Percentiles rank a stretch among this genome's conserved stretches.
phyloP scores from a whole-genome alignment of 2,797 vertebrate genomes.

The Nothura maculosa region DNA sequence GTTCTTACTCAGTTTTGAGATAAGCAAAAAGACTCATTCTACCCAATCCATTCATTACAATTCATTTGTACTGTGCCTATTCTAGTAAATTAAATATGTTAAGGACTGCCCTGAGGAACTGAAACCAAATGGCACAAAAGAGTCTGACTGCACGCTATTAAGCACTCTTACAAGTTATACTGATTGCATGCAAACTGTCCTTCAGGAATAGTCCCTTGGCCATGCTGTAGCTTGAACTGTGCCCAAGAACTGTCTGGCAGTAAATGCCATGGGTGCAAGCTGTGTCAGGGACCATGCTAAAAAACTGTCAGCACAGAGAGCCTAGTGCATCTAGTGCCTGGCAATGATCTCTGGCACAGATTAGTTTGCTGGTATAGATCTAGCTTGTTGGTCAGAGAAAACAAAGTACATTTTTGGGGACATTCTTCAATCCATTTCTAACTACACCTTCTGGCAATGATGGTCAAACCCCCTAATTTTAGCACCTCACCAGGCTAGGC shows the following conservation, averaged over 20 bases:
- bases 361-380: background rate
- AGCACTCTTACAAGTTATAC: accelerated
- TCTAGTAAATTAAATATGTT: background rate
- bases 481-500: background rate
- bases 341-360: background rate
- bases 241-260: background rate
- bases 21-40: background rate
- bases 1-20: background rate
- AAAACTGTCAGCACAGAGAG: background rate
- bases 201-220: background rate
- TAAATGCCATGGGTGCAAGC: background rate
- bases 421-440: background rate
- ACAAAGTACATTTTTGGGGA: background rate
- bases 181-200: accelerated
- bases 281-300: background rate
- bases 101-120: background rate
- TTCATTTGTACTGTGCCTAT: background rate
- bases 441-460: background rate
- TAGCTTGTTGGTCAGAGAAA: background rate
- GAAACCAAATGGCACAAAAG: background rate
- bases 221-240: background rate
- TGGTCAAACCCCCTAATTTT: background rate
- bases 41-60: background rate
- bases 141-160: accelerated
- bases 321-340: background rate